These are phyloP conservation scores for Odobenus rosmarus DNA, from an alignment of 2,113 vertebrate genomes.

Conservation along the genomic window DNA sequence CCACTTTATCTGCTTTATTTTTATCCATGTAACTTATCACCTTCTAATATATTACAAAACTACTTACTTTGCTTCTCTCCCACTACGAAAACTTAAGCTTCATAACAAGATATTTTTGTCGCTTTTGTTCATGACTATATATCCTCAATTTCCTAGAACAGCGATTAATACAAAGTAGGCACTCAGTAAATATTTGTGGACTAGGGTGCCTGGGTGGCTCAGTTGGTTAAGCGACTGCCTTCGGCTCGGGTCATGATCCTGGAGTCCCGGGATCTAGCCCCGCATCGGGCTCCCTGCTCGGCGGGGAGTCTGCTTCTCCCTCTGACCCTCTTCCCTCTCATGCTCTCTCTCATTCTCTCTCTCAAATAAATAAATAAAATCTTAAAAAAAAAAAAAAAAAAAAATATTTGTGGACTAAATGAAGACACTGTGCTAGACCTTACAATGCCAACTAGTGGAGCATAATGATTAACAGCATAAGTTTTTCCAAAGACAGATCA, in stretches of 20 bases:
- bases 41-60: constrained; percentile 14
- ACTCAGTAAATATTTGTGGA: constrained; percentile 37
- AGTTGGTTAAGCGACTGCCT: too few relatives aligned
- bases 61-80: constrained; percentile 19
- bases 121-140: constrained; percentile 11
- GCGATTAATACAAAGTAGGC: not conserved
- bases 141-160: not conserved
- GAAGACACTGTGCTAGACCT: not conserved
- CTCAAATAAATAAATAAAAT: too few relatives aligned
- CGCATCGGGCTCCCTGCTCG: too few relatives aligned
- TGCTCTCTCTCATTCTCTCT: too few relatives aligned
- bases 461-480: constrained; percentile 5
- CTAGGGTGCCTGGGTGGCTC: too few relatives aligned
- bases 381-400: too few relatives aligned
- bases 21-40: constrained; percentile 11
- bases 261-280: too few relatives aligned
- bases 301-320: too few relatives aligned
- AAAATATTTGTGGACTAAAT: constrained; percentile 41
- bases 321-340: too few relatives aligned
- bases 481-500: not conserved
- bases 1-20: constrained; percentile 25
- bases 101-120: not conserved
- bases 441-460: not conserved
- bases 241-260: too few relatives aligned
- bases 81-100: not conserved